Evolutionary conservation across 2,797 vertebrate species (phyloP).

Genomic region (Propithecus deckenii): DNA sequence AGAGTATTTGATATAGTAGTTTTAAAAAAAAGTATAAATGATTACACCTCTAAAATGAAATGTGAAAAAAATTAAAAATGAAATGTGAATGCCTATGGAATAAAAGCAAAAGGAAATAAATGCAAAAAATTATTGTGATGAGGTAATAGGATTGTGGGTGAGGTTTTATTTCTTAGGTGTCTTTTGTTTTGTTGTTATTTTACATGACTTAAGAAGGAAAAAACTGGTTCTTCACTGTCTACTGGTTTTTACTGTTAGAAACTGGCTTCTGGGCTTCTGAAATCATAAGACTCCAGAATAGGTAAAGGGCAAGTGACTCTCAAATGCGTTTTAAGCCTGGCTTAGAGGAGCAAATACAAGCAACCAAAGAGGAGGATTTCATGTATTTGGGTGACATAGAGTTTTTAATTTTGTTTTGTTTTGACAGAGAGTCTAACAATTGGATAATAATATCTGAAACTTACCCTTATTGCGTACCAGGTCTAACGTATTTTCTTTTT

Average conservation of each 20-base stretch:
- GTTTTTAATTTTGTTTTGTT: neutral
- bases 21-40: neutral
- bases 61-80: neutral
- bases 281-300: neutral
- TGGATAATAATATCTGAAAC: neutral
- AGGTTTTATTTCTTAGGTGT: neutral
- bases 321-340: neutral
- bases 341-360: neutral
- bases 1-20: neutral
- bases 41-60: neutral
- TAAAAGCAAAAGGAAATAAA: neutral
- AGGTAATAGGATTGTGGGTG: neutral
- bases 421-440: neutral
- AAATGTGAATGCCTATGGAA: neutral
- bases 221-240: neutral
- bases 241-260: neutral
- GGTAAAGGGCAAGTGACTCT: neutral
- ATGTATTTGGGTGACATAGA: neutral
- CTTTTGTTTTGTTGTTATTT: neutral
- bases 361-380: neutral
- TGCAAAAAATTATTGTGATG: neutral
- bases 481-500: neutral
- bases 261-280: neutral
- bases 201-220: neutral
- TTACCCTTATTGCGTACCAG: neutral